Evolutionary conservation across 2,797 vertebrate species (phyloP), one percentile per base, ranked within the genome.

Genomic region (Orientallactaga sibirica): DNA sequence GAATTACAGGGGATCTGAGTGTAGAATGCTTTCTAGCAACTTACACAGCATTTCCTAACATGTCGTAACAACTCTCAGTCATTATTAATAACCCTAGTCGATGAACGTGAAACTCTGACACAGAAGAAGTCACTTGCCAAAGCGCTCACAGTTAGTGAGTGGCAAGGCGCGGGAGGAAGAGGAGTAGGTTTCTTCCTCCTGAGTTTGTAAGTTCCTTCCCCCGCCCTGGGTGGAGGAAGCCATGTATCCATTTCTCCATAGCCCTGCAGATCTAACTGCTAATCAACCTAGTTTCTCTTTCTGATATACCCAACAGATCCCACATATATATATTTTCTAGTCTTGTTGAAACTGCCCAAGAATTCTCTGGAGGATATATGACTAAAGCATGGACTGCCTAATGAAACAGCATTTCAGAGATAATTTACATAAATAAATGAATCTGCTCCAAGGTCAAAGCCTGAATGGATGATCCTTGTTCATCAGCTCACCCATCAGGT

Each of bases 401-500:
- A 10, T 52, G 48, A 88, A 93, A 77, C 25, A 81, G 88, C 29
- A 27, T 74, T 88, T 88, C 58, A 70, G 82, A 95, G 52, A 78
- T 25, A 27, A 86, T 71, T 84, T 91, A 58, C 66, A 84, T n/a
- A 70, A 92, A 75, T 85, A 79, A 86, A 67, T 27, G 67, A 82
- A 37, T 58, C 52, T 94, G n/a, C 73, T 87, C 43, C 66, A 87
- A 94, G 70, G 74, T 67, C 83, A 92, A 29, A 74, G 68, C 52
- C 33, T 62, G 0, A 41, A 75, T 24, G 75, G 43, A 43, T 52
- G 11, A 24, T 86, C 68, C 66, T 58, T 43, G 5, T 73, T n/a
- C 52, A 55, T 52, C 61, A 22, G 10, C 76, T 89, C 71, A 73
- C 84, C 94, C 76, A n/a, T 91, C 66, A 62, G 37, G 52, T 27